phyloP scores from a whole-genome alignment of 2,888 invertebrate species.

The Pollenia labialis region DNA sequence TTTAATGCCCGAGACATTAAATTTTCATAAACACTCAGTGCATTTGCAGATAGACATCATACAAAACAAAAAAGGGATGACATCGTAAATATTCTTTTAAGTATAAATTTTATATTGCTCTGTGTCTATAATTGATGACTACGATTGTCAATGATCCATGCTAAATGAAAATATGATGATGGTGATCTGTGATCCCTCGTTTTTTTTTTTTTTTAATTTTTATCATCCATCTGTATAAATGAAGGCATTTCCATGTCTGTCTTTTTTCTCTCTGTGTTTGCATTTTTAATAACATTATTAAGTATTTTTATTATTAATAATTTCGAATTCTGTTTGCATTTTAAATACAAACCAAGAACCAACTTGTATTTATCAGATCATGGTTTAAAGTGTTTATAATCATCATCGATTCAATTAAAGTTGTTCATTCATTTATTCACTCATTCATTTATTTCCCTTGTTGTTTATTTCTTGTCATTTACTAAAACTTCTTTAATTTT shows the following conservation, averaged over 20 bases:
- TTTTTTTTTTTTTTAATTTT: conserved; percentile 16
- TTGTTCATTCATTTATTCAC: conserved; percentile 32
- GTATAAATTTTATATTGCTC: conserved; percentile 18
- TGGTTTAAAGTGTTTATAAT: conserved; percentile 68
- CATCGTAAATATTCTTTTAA: conserved; percentile 61
- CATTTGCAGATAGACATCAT: not conserved
- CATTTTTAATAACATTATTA: conserved; percentile 71
- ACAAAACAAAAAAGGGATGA: conserved; percentile 48
- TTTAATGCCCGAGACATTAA: conserved; percentile 44
- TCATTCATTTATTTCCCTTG: not conserved
- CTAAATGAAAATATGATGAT: conserved; percentile 73
- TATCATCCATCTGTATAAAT: not conserved
- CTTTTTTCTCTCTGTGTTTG: conserved; percentile 14
- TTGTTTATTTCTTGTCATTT: conserved; percentile 41
- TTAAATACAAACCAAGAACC: conserved; percentile 37
- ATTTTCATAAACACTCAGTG: conserved; percentile 21
- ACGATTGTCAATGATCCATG: conserved; percentile 73
- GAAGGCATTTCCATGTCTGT: conserved; percentile 10
- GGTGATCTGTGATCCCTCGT: conserved; percentile 70
- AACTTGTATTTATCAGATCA: conserved; percentile 43
- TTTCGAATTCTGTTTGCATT: conserved; percentile 60
- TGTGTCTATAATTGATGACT: conserved; percentile 71
- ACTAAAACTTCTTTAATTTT: conserved; percentile 50
- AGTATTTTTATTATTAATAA: conserved; percentile 63
- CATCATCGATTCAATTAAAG: conserved; percentile 73